Base-by-base conservation (phyloP, 2,888 invertebrate genomes). In the Cantharis nigra region DNA sequence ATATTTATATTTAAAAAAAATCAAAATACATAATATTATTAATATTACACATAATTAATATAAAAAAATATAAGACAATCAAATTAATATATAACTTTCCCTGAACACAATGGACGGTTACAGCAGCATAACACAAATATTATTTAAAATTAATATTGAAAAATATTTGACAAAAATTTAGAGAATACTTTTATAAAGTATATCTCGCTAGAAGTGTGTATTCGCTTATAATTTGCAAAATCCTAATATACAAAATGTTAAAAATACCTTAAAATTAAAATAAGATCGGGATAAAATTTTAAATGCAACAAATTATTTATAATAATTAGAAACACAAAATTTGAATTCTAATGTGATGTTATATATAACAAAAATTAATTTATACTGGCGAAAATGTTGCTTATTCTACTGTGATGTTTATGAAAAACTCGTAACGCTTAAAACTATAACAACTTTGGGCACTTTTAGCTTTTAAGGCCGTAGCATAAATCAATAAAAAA, bases 51-150 rank as follows among this genome's bases (percentile, higher is more conserved):
- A 79, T 49, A 74, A 76, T 71, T 33, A 63, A 30, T 64, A 63
- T 74, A 75, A 78, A 78, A 65, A 63, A 72, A 70, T 14, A 71
- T 71, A 70, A 62, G 64, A 77, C 67, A 67, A 69, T 28, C 77
- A 75, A 67, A 33, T 71, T 26, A 75, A 69, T 26, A 71, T 65
- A 62, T 77, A 75, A 78, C 73, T 69, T 70, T 85, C 85, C 85
- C 85, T 85, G 85, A 85, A 85, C 85, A 85, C 85, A 84, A 63
- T 85, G 85, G 85, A 85, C 85, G 85, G 85, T 82, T 81, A 79
- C 72, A 75, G 73, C 78, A 73, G 63, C 67, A 33, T 65, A 71
- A 75, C 72, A 65, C 70, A 78, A 67, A 70, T 70, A 74, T 69
- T 62, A 49, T 63, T 74, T 33, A 13, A 74, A 28, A 62, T 71